Evolutionary conservation across 1,140 invertebrate genomes (phyloP).

Genomic region (Drusus annulatus): DNA sequence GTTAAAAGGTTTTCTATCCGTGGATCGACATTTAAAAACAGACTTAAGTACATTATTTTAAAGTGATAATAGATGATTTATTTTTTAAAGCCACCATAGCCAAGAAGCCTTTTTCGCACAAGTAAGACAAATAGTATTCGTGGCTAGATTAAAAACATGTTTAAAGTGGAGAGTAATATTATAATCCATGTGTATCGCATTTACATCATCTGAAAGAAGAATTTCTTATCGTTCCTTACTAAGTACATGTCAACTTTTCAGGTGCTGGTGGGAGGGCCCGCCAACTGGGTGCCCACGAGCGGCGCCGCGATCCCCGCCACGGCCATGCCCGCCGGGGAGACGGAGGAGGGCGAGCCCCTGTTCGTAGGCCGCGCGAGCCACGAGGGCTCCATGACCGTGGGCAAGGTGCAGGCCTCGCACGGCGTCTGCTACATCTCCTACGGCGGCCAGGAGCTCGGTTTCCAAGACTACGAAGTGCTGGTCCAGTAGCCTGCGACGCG

Average conservation of each 20-base stretch:
- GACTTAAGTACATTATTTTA: no score
- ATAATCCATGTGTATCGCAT: no score
- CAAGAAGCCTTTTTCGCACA: no score
- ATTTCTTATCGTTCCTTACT: no score
- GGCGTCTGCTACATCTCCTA: slow-evolving; percentile 82
- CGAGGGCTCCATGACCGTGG: slow-evolving; percentile 76
- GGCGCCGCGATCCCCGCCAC: slow-evolving; percentile 79
- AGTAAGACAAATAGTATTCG: no score
- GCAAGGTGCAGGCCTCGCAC: slow-evolving; percentile 81
- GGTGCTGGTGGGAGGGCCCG: slow-evolving; percentile 75
- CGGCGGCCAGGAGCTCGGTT: slow-evolving; percentile 77
- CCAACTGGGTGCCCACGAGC: slow-evolving; percentile 75
- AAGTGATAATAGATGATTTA: no score
- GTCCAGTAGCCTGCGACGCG: slow-evolving; percentile 59
- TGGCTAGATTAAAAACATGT: no score
- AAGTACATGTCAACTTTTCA: slow-evolving; percentile 54
- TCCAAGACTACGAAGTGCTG: slow-evolving; percentile 79
- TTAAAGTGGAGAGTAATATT: no score
- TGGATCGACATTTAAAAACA: no score
- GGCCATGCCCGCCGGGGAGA: slow-evolving; percentile 81
- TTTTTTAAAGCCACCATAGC: no score
- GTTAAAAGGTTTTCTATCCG: no score
- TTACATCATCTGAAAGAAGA: no score
- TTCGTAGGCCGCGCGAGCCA: slow-evolving; percentile 78
- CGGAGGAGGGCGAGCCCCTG: slow-evolving; percentile 82